Base-by-base conservation (phyloP, 2,113 vertebrate species). In the Brachypteracias leptosomus region DNA sequence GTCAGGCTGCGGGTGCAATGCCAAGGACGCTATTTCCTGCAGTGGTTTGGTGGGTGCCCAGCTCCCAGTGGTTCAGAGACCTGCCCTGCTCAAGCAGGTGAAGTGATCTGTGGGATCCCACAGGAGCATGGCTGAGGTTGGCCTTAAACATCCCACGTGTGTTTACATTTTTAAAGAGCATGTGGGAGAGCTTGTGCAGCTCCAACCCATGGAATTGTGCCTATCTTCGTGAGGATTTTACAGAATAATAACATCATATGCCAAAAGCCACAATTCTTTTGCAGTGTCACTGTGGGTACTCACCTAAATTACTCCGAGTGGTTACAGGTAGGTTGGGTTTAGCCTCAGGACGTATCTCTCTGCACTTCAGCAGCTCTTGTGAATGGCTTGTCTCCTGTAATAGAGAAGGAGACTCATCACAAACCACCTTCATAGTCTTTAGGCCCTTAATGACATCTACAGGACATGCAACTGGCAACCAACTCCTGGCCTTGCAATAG, bases 21-120 rank as follows among this genome's bases (percentile, higher is more conserved):
- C 2, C 15, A 4, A 6, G 3, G 11, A 0, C 54, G 11, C 21
- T 1, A 0, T 36, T 59, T 33, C 16, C 54, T 25, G 40, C 3
- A 2, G 28, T 10, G 33, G 22, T 29, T 78, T 46, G 26, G 11
- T 35, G 58, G 33, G 42, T 8, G 3, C 28, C 28, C 4, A 6
- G 13, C 4, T 17, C 59, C 17, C 17, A 3, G 18, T 1, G 20
- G 12, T 16, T 19, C 15, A 9, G 25, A 2, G 26, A 3, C 17
- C 7, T 10, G 61, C 2, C 3, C 16, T 61, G 46, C 49, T 46
- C 3, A 3, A 28, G 61, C 14, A 8, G 63, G 10, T 26, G 38
- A 38, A 15, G 31, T 1, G 11, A 7, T 10, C 6, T 19, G 17
- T 38, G 36, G 57, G 67, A 13, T 11, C 58, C 58, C 24, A 65